phyloP scores from a whole-genome alignment of 2,113 vertebrate genomes.

The Callionymus lyra region DNA sequence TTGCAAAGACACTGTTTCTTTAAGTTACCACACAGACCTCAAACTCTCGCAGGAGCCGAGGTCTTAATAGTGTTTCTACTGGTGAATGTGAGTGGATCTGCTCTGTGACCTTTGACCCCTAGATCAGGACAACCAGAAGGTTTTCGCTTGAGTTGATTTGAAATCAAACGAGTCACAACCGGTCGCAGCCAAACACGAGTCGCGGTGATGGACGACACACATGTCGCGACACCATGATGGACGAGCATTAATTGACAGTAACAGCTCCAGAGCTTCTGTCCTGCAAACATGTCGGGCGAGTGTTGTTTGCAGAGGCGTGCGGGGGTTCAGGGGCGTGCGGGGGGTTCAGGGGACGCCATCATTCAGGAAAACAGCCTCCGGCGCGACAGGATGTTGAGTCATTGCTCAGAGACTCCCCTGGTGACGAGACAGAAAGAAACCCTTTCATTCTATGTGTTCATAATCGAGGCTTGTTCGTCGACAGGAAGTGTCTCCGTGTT shows the following conservation, averaged over 20 bases:
- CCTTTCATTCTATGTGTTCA: too few species aligned
- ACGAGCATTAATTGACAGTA: conserved; percentile 48
- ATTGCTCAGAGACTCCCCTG: conserved; percentile 55
- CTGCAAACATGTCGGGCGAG: conserved; percentile 43
- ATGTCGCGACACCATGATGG: conserved; percentile 27
- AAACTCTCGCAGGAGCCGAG: too few species aligned
- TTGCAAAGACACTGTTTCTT: too few species aligned
- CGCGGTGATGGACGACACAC: conserved; percentile 46
- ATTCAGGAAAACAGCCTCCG: conserved; percentile 55
- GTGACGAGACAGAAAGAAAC: conserved; percentile 63
- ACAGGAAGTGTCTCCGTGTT: conserved; percentile 49
- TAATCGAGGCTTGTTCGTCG: conserved; percentile 50
- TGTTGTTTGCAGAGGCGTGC: conserved; percentile 53
- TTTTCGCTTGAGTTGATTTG: too few species aligned
- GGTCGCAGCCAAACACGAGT: conserved; percentile 47
- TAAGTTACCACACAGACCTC: too few species aligned
- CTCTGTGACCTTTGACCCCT: too few species aligned
- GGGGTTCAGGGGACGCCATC: conserved; percentile 46
- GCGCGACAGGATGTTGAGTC: conserved; percentile 64
- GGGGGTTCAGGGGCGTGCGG: conserved; percentile 49
- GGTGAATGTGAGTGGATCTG: too few species aligned
- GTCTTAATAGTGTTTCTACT: too few species aligned
- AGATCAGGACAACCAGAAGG: too few species aligned
- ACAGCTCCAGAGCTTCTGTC: conserved; percentile 32
- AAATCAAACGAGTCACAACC: too few species aligned